Base-by-base conservation (phyloP, 2,888 invertebrate species). In the Eulithis prunata region DNA sequence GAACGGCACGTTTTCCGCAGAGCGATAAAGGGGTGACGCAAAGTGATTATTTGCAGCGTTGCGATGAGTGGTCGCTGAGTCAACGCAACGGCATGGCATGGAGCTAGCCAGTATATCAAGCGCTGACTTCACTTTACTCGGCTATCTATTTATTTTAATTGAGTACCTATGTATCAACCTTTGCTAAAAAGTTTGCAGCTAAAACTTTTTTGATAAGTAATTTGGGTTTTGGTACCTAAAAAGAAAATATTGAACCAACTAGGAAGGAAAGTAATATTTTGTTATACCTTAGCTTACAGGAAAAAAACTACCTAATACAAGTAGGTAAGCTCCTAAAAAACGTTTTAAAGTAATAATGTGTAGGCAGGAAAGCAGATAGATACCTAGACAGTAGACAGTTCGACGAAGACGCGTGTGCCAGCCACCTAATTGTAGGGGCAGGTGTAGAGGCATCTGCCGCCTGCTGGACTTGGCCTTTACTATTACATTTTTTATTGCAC, bases 41-140 rank as follows among this genome's bases (percentile, higher is more conserved):
- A 91, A 91, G 85, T 88, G 87, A 91, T 91, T 91, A 92, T 91
- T 92, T 89, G 90, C 90, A 89, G 89, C 88, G 85, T 86, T 86
- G 89, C 90, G 89, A 91, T 91, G 91, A 90, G 88, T 91, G 82
- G 85, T 51, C 72, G 68, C 90, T 91, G 91, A 92, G 82, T 92
- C 92, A 91, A 89, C 87, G 81, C 78, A 78, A 78, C 78, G 78
- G 77, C 79, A 68, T 67, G 73, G 64, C 66, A 74, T 64, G 45
- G 59, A 75, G 72, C 75, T 77, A 75, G 70, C 74, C 75, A 58
- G 62, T 62, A 76, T 76, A 71, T 69, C 75, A 72, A 76, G 70
- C 68, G 70, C 76, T 57, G 57, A 66, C 41, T 67, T 63, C 55
- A 63, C 54, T 62, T 55, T 28, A 43, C 49, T 57, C 12, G 45